Evolutionary conservation across 2,797 vertebrate species (phyloP).

Genomic region (Huso huso): DNA sequence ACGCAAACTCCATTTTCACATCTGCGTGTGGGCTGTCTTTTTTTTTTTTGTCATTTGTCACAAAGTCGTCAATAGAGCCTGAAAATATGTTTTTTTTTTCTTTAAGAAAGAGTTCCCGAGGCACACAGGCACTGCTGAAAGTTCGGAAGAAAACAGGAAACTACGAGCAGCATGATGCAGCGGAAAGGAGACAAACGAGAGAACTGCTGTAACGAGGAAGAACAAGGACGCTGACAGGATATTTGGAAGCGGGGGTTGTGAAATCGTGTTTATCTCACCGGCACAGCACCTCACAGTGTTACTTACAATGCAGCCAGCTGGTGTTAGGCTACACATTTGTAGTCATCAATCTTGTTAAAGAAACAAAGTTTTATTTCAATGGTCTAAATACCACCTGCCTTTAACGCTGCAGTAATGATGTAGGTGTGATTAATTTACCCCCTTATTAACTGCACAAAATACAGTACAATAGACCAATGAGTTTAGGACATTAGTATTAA

Average conservation of each 20-base stretch:
- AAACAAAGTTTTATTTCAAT: too few relatives aligned
- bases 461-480: too few relatives aligned
- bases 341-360: too few relatives aligned
- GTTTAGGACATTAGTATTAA: too few relatives aligned
- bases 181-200: conserved; percentile 12
- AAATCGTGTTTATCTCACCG: conserved; percentile 6
- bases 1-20: neutral
- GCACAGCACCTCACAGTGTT: neutral
- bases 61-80: neutral
- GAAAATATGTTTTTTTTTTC: neutral
- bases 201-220: conserved; percentile 5
- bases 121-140: conserved; percentile 26
- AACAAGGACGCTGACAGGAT: conserved; percentile 23
- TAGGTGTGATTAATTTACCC: too few relatives aligned
- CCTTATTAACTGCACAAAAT: too few relatives aligned
- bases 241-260: conserved; percentile 10
- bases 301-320: too few relatives aligned
- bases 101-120: conserved; percentile 17
- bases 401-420: too few relatives aligned
- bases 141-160: conserved; percentile 41
- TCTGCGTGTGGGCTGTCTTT: neutral
- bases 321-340: too few relatives aligned
- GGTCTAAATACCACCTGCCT: too few relatives aligned
- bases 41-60: neutral
- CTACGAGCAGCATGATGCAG: conserved; percentile 28